These are phyloP conservation scores for Gadopsis bispinosus DNA, from an alignment of 2,797 vertebrate genomes.

Conservation along the genomic window DNA sequence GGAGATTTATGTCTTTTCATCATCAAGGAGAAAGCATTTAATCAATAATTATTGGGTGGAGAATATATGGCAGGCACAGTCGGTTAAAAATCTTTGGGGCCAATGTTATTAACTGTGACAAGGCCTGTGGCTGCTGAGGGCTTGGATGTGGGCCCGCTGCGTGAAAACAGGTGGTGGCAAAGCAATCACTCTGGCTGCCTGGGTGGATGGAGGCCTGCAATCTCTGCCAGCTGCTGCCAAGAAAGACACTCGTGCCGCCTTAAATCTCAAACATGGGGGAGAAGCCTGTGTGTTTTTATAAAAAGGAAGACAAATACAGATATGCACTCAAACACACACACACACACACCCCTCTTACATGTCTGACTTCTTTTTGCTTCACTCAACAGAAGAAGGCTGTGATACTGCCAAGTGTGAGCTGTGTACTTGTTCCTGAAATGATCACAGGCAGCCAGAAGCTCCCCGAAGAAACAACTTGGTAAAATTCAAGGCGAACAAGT, in stretches of 20 bases:
- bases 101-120: slow-evolving; percentile 71
- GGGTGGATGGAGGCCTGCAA: slow-evolving; percentile 50
- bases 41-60: slow-evolving; percentile 81
- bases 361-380: slow-evolving; percentile 48
- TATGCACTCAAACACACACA: background rate
- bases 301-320: slow-evolving; percentile 33
- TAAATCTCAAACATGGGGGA: slow-evolving; percentile 41
- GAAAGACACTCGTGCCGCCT: slow-evolving; percentile 36
- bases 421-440: slow-evolving; percentile 67
- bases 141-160: slow-evolving; percentile 48
- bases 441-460: slow-evolving; percentile 63
- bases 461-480: slow-evolving; percentile 60
- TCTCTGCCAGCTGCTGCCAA: slow-evolving; percentile 61
- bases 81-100: slow-evolving; percentile 72
- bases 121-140: slow-evolving; percentile 55
- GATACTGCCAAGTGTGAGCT: slow-evolving; percentile 55
- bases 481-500: slow-evolving; percentile 62
- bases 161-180: slow-evolving; percentile 50
- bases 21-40: slow-evolving; percentile 82
- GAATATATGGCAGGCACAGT: slow-evolving; percentile 71
- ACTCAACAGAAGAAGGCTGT: slow-evolving; percentile 43
- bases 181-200: slow-evolving; percentile 61
- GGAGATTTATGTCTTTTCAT: slow-evolving; percentile 81
- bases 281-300: slow-evolving; percentile 23
- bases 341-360: slow-evolving; percentile 19